Evolutionary conservation across 2,888 invertebrate species (phyloP).

Genomic region (Athalia rosae): DNA sequence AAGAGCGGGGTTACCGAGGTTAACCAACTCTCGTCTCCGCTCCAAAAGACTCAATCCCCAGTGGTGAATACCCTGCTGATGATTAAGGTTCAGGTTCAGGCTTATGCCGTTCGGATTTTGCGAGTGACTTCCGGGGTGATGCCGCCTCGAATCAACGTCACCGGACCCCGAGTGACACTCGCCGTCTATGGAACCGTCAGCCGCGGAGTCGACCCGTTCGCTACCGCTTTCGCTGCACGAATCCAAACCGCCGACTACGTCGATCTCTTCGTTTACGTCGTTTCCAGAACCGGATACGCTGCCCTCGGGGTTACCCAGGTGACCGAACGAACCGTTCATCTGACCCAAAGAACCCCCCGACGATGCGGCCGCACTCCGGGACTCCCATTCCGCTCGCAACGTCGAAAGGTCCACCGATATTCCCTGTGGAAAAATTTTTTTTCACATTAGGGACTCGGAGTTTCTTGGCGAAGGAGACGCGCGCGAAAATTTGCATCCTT

Average conservation of each 20-base stretch:
- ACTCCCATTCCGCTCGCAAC: slow-evolving; percentile 88
- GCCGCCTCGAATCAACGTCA: slow-evolving; percentile 52
- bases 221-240: slow-evolving; percentile 82
- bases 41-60: slow-evolving; percentile 72
- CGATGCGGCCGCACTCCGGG: slow-evolving; percentile 73
- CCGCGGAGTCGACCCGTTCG: slow-evolving; percentile 73
- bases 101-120: slow-evolving; percentile 62
- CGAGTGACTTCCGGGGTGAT: slow-evolving; percentile 51
- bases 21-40: slow-evolving; percentile 74
- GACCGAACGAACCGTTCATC: slow-evolving; percentile 63
- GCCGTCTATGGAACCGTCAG: slow-evolving; percentile 78
- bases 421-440: slow-evolving; percentile 74
- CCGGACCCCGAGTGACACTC: slow-evolving; percentile 75
- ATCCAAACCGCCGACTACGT: slow-evolving; percentile 88
- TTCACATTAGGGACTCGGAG: not conserved
- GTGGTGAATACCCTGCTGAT: slow-evolving; percentile 69
- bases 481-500: not conserved
- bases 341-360: slow-evolving; percentile 76
- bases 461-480: not conserved
- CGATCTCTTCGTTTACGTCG: slow-evolving; percentile 78
- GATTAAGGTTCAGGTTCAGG: slow-evolving; percentile 64
- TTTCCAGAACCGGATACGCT: slow-evolving; percentile 71
- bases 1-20: slow-evolving; percentile 55
- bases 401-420: slow-evolving; percentile 92
- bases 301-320: slow-evolving; percentile 69